These are phyloP conservation scores for Canis aureus DNA, from an alignment of 2,113 vertebrate species.

Conservation along the genomic window DNA sequence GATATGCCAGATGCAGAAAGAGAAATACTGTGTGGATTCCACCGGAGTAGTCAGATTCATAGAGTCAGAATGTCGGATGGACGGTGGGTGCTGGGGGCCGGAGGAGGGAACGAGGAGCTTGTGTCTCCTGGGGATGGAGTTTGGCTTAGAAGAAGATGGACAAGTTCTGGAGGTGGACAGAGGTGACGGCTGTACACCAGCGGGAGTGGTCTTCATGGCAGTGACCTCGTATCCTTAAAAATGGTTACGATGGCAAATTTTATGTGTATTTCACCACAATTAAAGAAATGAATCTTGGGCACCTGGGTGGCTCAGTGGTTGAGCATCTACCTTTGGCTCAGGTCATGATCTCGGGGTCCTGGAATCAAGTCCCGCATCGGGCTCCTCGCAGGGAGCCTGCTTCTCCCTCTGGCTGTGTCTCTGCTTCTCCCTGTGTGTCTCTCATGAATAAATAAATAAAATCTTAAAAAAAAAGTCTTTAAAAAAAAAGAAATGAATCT, in stretches of 20 bases:
- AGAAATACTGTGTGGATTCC: no score
- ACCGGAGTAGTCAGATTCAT: rapidly evolving
- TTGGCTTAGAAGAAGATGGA: background rate
- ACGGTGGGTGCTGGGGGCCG: rapidly evolving
- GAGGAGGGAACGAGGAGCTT: background rate
- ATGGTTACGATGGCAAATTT: background rate
- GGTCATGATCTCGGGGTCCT: no score
- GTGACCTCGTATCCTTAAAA: background rate
- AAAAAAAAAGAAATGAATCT: background rate
- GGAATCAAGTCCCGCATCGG: no score
- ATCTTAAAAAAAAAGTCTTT: no score
- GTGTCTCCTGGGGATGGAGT: background rate
- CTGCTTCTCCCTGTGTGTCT: no score
- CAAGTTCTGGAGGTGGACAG: background rate
- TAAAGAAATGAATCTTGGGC: background rate
- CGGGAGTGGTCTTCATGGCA: rapidly evolving
- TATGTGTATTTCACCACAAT: background rate
- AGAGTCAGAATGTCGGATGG: background rate
- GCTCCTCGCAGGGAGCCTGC: no score
- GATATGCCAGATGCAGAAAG: no score
- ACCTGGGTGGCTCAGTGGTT: no score
- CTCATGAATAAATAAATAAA: no score
- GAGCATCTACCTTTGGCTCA: no score
- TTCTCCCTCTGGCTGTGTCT: no score
- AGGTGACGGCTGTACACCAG: rapidly evolving